phyloP scores from a whole-genome alignment of 2,797 vertebrate genomes.

The Helicolenus hilgendorfi region DNA sequence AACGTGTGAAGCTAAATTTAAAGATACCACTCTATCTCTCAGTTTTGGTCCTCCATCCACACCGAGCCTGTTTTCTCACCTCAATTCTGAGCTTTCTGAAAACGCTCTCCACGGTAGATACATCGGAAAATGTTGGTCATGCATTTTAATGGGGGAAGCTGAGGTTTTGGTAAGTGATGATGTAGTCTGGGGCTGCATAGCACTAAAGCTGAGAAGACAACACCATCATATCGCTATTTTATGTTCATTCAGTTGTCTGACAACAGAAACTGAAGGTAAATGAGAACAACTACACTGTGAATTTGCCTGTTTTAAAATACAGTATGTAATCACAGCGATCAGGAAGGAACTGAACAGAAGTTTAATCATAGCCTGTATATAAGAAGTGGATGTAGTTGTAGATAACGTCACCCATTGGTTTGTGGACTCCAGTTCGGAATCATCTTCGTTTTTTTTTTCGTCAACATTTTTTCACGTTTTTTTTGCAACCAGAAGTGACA shows the following conservation, averaged over 20 bases:
- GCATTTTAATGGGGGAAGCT: background rate
- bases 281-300: background rate
- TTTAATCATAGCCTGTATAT: background rate
- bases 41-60: background rate
- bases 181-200: background rate
- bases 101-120: rapidly evolving
- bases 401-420: too few relatives aligned
- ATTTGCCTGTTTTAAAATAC: background rate
- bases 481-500: too few relatives aligned
- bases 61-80: background rate
- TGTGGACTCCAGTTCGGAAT: too few relatives aligned
- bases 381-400: too few relatives aligned
- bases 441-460: too few relatives aligned
- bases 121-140: background rate
- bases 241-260: background rate
- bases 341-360: too few relatives aligned
- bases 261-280: background rate
- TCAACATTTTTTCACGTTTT: too few relatives aligned
- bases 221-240: background rate
- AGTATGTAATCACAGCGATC: background rate
- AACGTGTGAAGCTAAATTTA: too few relatives aligned
- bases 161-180: background rate
- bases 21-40: too few relatives aligned
- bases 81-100: background rate
- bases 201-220: background rate